Evolutionary conservation across 2,797 vertebrate genomes (phyloP).

Genomic region (Coregonus sp.): DNA sequence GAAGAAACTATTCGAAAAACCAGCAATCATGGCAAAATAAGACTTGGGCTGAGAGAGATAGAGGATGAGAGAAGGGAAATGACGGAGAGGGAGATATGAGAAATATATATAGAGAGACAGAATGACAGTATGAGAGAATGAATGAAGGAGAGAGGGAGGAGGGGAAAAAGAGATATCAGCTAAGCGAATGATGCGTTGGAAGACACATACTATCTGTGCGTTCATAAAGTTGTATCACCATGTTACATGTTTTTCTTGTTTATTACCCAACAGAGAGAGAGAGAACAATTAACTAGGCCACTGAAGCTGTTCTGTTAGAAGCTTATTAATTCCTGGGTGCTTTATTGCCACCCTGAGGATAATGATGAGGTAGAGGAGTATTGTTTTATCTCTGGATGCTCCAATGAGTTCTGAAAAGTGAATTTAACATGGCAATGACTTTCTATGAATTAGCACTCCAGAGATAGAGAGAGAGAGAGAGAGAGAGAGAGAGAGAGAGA

Average conservation of each 20-base stretch:
- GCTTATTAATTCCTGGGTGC: slow-evolving; percentile 58
- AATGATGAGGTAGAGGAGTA: slow-evolving; percentile 56
- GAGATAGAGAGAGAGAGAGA: slow-evolving; percentile 25
- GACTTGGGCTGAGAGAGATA: background rate
- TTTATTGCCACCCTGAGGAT: slow-evolving; percentile 48
- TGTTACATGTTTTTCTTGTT: slow-evolving; percentile 61
- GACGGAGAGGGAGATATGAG: too few relatives aligned
- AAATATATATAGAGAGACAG: too few relatives aligned
- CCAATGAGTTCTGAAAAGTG: slow-evolving; percentile 47
- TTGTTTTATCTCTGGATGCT: slow-evolving; percentile 35
- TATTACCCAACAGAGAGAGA: slow-evolving; percentile 45
- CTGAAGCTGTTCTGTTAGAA: slow-evolving; percentile 46
- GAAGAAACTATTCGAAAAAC: background rate
- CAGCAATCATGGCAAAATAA: slow-evolving; percentile 22
- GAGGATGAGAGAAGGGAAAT: too few relatives aligned
- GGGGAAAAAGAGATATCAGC: slow-evolving; percentile 27
- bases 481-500: background rate
- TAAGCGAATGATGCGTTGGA: slow-evolving; percentile 18
- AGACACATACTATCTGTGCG: slow-evolving; percentile 17
- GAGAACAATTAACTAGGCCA: slow-evolving; percentile 47
- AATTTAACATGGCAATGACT: slow-evolving; percentile 29
- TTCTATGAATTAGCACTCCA: slow-evolving; percentile 27
- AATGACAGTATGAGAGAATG: background rate
- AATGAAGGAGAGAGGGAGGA: background rate
- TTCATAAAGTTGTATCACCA: slow-evolving; percentile 60